Conservation (phyloP, 1,140 invertebrate species). For the Drosophila truncata region DNA sequence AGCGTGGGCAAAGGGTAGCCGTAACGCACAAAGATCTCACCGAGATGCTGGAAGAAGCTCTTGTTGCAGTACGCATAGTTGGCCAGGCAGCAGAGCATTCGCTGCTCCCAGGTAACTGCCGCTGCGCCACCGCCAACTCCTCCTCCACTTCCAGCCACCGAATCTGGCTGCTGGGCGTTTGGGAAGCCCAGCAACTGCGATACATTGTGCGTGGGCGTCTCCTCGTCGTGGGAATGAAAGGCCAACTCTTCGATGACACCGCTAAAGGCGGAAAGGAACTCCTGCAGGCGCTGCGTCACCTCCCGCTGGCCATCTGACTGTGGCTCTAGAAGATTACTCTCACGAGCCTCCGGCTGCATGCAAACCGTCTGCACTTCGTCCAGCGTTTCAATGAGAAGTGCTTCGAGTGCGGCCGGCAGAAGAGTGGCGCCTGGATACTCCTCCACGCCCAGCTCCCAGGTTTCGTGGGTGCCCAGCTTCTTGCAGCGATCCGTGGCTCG, state of each 20-base stretch:
- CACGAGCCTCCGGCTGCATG: conserved; percentile 89
- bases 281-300: conserved; percentile 90
- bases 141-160: conserved; percentile 45
- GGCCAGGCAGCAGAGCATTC: conserved; percentile 94
- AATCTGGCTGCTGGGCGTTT: conserved; percentile 85
- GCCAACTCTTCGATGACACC: conserved; percentile 89
- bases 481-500: conserved; percentile 93
- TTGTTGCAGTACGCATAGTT: conserved; percentile 95
- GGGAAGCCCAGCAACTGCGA: conserved; percentile 89
- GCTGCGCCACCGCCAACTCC: conserved; percentile 15
- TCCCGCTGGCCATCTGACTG: conserved; percentile 88
- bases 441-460: conserved; percentile 94
- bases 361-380: conserved; percentile 95
- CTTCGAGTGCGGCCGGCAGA: conserved; percentile 94
- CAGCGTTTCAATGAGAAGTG: conserved; percentile 92
- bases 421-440: conserved; percentile 85
- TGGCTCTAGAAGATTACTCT: conserved; percentile 89
- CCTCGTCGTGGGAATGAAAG: conserved; percentile 88
- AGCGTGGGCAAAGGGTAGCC: conserved; percentile 91
- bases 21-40: conserved; percentile 87
- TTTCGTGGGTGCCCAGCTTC: conserved; percentile 92
- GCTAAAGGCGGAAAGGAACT: conserved; percentile 89
- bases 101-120: conserved; percentile 90
- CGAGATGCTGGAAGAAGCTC: conserved; percentile 90
- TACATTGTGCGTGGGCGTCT: conserved; percentile 87